These are phyloP conservation scores for Phenganax marumi DNA, from an alignment of 92 coral and sea anemone genomes.

Conservation along the genomic window DNA sequence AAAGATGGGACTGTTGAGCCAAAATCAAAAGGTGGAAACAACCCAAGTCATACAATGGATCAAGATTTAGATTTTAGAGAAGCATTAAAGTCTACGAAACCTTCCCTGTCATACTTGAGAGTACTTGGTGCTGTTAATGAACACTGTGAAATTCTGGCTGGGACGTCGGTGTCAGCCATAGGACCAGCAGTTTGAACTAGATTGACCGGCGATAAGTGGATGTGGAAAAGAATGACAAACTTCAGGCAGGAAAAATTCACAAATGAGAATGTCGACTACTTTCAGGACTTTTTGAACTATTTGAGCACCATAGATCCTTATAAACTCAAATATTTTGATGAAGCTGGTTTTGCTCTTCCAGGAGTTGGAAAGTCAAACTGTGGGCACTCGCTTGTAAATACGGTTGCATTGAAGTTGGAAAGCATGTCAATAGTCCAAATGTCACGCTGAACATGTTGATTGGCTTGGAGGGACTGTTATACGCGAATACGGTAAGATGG, in stretches of 20 bases:
- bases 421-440: conserved; percentile 48
- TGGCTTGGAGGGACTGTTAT: conserved; percentile 51
- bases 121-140: not conserved
- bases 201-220: conserved; percentile 26
- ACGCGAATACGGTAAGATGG: conserved; percentile 55
- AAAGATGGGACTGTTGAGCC: too few relatives aligned
- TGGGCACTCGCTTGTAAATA: conserved; percentile 50
- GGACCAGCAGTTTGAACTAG: conserved; percentile 21
- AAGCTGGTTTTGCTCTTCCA: conserved; percentile 50
- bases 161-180: conserved; percentile 40
- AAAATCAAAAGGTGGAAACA: conserved; percentile 37
- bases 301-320: conserved; percentile 53
- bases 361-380: conserved; percentile 35
- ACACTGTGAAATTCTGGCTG: conserved; percentile 17
- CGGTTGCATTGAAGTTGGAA: conserved; percentile 42
- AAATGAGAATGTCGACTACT: conserved; percentile 49
- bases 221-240: conserved; percentile 38
- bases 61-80: conserved; percentile 43
- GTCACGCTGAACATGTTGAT: conserved; percentile 54
- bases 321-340: conserved; percentile 58
- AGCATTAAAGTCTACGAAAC: conserved; percentile 26
- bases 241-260: conserved; percentile 30
- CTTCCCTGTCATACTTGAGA: conserved; percentile 25
- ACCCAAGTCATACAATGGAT: conserved; percentile 34
- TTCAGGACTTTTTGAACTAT: conserved; percentile 50